Conservation (phyloP, 2,888 invertebrate species). For the Electrophaes corylata region DNA sequence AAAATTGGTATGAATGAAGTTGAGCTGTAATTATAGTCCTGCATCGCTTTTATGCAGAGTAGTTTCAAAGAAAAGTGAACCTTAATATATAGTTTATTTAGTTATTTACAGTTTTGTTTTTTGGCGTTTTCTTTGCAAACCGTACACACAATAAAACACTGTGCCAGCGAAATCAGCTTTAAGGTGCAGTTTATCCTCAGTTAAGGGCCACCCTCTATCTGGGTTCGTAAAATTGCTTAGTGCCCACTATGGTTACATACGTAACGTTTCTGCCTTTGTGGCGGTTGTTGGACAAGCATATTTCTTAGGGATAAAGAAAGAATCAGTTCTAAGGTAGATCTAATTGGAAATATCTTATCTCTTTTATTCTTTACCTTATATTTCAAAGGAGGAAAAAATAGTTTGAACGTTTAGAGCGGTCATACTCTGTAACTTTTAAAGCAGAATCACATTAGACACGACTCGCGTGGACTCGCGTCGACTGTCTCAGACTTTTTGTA, state of each 20-base stretch:
- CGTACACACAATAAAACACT: slow-evolving; percentile 16
- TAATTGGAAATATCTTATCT: slow-evolving; percentile 3
- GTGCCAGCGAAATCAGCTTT: slow-evolving; percentile 20
- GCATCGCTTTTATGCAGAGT: no score
- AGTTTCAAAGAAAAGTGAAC: no score
- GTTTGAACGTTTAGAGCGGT: not conserved
- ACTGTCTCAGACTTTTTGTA: no score
- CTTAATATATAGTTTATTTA: no score
- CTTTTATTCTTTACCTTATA: not conserved
- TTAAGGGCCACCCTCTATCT: slow-evolving; percentile 21
- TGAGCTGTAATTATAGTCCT: no score
- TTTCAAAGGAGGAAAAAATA: not conserved
- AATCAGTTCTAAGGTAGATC: not conserved
- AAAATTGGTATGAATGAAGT: no score
- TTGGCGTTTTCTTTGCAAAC: slow-evolving; percentile 5
- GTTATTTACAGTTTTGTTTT: not conserved
- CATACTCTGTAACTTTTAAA: no score
- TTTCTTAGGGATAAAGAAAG: slow-evolving; percentile 4
- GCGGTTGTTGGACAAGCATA: not conserved
- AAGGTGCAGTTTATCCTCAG: slow-evolving; percentile 27
- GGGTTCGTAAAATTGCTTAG: slow-evolving; percentile 13
- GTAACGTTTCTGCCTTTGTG: slow-evolving; percentile 13
- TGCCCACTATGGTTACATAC: slow-evolving; percentile 12
- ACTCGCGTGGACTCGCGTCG: no score
- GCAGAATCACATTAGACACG: no score